Evolutionary conservation across 2,888 invertebrate genomes (phyloP).

Genomic region (Hanleya hanleyi): DNA sequence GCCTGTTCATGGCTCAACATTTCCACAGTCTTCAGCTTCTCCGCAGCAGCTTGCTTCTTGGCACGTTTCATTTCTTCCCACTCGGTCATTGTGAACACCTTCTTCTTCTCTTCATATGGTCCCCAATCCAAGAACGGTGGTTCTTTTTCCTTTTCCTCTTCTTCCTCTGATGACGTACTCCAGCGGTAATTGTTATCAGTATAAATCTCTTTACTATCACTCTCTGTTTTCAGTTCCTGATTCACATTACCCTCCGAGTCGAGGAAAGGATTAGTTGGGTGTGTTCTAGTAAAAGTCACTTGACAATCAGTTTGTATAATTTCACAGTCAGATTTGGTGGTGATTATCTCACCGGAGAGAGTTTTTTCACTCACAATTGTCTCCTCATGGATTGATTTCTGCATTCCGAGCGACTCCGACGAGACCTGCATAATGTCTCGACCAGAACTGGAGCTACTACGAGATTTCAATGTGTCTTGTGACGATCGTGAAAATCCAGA

Average conservation of each 20-base stretch:
- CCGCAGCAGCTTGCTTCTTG: conserved; percentile 11
- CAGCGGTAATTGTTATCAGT: conserved; percentile 4
- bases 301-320: conserved; percentile 10
- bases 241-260: conserved; percentile 58
- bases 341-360: not conserved
- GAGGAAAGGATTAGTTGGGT: conserved; percentile 46
- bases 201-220: conserved; percentile 27
- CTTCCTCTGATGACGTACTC: conserved; percentile 24
- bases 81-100: conserved; percentile 67
- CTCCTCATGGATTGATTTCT: conserved; percentile 16
- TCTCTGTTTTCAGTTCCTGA: conserved; percentile 22
- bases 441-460: conserved; percentile 46
- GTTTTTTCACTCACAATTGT: not conserved
- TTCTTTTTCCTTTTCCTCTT: not conserved
- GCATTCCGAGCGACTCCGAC: conserved; percentile 62
- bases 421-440: conserved; percentile 69
- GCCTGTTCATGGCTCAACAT: conserved; percentile 9
- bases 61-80: conserved; percentile 65
- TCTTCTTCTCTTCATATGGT: conserved; percentile 64
- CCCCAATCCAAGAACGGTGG: conserved; percentile 44
- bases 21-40: conserved; percentile 4
- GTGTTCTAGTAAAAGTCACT: conserved; percentile 1
- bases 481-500: conserved; percentile 61
- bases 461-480: conserved; percentile 58
- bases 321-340: not conserved